Base-by-base conservation (phyloP, 2,113 vertebrate species). In the Aspidoscelis tigris region DNA sequence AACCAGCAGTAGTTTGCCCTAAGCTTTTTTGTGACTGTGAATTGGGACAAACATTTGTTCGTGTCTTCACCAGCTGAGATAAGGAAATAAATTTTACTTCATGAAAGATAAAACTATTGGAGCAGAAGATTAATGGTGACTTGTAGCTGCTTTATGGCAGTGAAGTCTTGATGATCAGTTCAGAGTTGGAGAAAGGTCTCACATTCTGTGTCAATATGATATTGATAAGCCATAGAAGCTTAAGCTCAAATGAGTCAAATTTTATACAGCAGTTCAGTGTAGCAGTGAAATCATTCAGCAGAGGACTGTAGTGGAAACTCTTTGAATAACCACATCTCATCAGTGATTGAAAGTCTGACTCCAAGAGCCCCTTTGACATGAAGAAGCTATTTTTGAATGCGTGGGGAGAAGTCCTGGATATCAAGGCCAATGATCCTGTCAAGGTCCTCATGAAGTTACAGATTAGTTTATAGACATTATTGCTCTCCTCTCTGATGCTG, bases 21-120 rank as follows among this genome's bases (percentile, higher is more conserved):
- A 84, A 83, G 61, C 55, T 81, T n/a, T 55, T 78, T 75, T 72
- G 83, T 79, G 87, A 43, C 43, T 43, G 76, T 85, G 71, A 86
- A 87, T 92, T 82, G 89, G 81, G 76, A 58, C 82, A 85, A 10
- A 64, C n/a, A 24, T 86, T 81, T 66, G n/a, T 85, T 47, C 22
- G 81, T 74, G 33, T 83, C 86, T 84, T 92, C 68, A 66, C 68
- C 43, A 84, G 47, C 71, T 88, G 80, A 86, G 87, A 88, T 77
- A 89, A 86, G 80, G 79, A 80, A 91, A 92, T 91, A 26, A 90
- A 84, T 91, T 91, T 90, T 86, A 84, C 53, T 90, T 83, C 53
- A 22, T 39, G 80, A 88, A 91, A 92, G 85, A 87, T 78, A 90
- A 88, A 92, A 69, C 77, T 87, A 83, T 39, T 85, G 66, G n/a